Percentiles rank a stretch among this genome's conserved stretches.
phyloP scores from a whole-genome alignment of 1,140 invertebrate genomes.

The Coptotermes formosanus region DNA sequence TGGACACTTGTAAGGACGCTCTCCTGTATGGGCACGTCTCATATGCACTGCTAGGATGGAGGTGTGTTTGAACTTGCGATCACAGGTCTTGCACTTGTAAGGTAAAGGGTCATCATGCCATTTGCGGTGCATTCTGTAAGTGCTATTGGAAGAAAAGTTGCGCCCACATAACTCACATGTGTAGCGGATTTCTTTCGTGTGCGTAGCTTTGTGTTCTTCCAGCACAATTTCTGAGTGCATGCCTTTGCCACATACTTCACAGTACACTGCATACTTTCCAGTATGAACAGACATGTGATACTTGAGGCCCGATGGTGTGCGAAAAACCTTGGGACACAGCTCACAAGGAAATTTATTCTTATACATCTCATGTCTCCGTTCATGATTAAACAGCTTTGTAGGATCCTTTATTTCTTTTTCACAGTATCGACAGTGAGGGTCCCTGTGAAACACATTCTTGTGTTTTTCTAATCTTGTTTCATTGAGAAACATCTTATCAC shows the following conservation, averaged over 20 bases:
- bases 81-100: slow-evolving; percentile 34
- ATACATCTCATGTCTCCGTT: slow-evolving; percentile 29
- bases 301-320: slow-evolving; percentile 30
- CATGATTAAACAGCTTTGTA: slow-evolving; percentile 32
- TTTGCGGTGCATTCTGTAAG: slow-evolving; percentile 31
- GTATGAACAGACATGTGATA: slow-evolving; percentile 36
- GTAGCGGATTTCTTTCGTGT: slow-evolving; percentile 34
- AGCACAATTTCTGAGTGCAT: slow-evolving; percentile 31
- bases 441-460: slow-evolving; percentile 30
- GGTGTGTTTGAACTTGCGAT: slow-evolving; percentile 33
- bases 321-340: slow-evolving; percentile 29
- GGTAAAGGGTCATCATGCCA: slow-evolving; percentile 36
- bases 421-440: slow-evolving; percentile 33
- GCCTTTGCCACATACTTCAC: slow-evolving; percentile 34
- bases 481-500: slow-evolving; percentile 30
- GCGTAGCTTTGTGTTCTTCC: slow-evolving; percentile 34
- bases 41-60: slow-evolving; percentile 35
- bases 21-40: slow-evolving; percentile 34
- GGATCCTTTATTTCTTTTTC: slow-evolving; percentile 30
- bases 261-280: slow-evolving; percentile 33
- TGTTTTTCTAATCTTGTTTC: slow-evolving; percentile 28
- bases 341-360: slow-evolving; percentile 30
- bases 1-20: slow-evolving; percentile 36
- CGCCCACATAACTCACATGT: slow-evolving; percentile 34
- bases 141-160: slow-evolving; percentile 35